A percentile compares a stretch with the other conserved stretches of the same genome.
Evolutionary conservation across 2,113 vertebrate genomes (phyloP).

Genomic region (Sturnira hondurensis): DNA sequence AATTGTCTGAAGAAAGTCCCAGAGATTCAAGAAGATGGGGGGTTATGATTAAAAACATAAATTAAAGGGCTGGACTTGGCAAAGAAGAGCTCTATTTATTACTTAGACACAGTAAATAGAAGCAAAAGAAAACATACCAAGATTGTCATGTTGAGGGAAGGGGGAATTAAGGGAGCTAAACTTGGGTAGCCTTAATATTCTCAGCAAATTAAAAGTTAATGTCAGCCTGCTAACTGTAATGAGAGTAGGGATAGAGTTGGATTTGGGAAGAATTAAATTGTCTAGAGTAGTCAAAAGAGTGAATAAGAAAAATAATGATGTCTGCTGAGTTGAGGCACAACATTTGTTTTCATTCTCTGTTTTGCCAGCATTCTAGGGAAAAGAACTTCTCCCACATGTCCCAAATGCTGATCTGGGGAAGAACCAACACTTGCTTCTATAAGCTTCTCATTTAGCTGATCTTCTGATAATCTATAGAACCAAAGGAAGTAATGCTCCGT

Average conservation of each 20-base stretch:
- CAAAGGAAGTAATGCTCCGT: neutral
- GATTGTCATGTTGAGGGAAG: neutral
- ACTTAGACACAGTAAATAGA: slow-evolving; percentile 14
- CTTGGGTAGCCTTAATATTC: neutral
- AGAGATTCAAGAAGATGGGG: neutral
- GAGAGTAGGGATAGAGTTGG: neutral
- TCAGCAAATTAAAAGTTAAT: slow-evolving; percentile 44
- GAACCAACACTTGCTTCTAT: neutral
- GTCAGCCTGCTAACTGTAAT: neutral
- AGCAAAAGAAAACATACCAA: neutral
- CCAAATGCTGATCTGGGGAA: neutral
- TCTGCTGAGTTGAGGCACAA: neutral
- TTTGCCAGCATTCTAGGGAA: neutral
- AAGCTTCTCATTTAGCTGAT: slow-evolving; percentile 1
- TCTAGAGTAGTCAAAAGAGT: neutral
- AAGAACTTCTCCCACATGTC: neutral
- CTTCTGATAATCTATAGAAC: slow-evolving; percentile 9
- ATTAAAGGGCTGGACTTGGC: neutral
- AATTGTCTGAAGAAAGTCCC: neutral
- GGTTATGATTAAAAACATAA: slow-evolving; percentile 32
- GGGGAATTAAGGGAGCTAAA: slow-evolving; percentile 4
- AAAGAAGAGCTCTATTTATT: neutral
- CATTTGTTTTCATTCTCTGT: slow-evolving; percentile 38
- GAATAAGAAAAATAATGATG: slow-evolving; percentile 18
- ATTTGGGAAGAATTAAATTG: slow-evolving; percentile 20